These are phyloP conservation scores for Dromius quadrimaculatus DNA, from an alignment of 2,888 invertebrate genomes.

Conservation along the genomic window DNA sequence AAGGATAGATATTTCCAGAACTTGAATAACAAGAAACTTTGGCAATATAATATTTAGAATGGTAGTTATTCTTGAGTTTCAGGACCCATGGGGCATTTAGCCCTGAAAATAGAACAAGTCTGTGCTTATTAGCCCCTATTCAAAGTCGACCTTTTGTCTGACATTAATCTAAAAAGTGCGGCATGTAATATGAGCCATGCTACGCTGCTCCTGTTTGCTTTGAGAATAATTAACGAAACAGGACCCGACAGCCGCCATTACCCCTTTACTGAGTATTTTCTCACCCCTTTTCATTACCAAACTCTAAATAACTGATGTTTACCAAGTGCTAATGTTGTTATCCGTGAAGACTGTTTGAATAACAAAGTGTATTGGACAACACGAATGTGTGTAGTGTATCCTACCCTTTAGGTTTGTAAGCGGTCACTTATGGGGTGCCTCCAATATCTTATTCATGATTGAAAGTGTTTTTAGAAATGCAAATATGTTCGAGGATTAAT, in stretches of 20 bases:
- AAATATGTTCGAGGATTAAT: constrained; percentile 31
- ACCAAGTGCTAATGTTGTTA: constrained; percentile 51
- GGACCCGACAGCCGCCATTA: constrained; percentile 30
- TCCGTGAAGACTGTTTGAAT: constrained; percentile 47
- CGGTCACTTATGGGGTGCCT: constrained; percentile 29
- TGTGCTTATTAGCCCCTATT: constrained; percentile 43
- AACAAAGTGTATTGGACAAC: constrained; percentile 48
- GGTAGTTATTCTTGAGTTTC: too few species aligned
- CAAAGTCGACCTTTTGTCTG: constrained; percentile 44
- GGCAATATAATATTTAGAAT: too few species aligned
- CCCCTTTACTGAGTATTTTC: constrained; percentile 37
- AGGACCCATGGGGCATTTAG: too few species aligned
- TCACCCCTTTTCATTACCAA: constrained; percentile 46
- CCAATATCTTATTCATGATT: constrained; percentile 32
- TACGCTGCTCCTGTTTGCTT: constrained; percentile 41
- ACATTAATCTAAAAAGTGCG: constrained; percentile 41
- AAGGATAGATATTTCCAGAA: too few species aligned
- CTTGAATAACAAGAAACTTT: too few species aligned
- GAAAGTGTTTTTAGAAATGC: background rate
- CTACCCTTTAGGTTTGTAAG: constrained; percentile 31
- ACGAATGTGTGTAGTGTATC: constrained; percentile 10
- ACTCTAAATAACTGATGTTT: constrained; percentile 49
- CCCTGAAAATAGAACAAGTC: background rate
- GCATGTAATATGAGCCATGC: constrained; percentile 31
- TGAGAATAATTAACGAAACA: constrained; percentile 51